These are phyloP conservation scores for Emys orbicularis DNA, from an alignment of 2,797 vertebrate species.

Conservation along the genomic window DNA sequence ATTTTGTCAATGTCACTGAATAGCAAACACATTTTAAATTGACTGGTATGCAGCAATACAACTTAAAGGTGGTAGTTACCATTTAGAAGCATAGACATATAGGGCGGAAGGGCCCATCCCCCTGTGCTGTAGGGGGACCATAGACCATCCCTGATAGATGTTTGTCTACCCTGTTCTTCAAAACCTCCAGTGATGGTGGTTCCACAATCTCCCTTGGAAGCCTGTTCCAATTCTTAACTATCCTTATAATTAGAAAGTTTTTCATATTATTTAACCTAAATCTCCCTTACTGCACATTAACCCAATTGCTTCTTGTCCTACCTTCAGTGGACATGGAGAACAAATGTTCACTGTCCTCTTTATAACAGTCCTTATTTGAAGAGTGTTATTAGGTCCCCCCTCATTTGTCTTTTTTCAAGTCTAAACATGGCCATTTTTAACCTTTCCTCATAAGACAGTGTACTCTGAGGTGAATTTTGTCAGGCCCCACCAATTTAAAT, in stretches of 20 bases:
- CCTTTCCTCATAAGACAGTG: no score
- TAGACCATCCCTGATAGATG: neutral
- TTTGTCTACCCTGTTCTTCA: neutral
- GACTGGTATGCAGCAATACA: neutral
- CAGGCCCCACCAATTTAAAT: no score
- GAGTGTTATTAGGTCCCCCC: no score
- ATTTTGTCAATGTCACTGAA: neutral
- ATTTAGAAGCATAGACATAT: neutral
- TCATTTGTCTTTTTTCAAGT: no score
- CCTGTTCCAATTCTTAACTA: neutral
- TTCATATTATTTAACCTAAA: neutral
- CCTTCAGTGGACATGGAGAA: no score
- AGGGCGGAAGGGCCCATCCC: neutral
- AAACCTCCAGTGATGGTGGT: neutral
- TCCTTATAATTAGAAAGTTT: neutral
- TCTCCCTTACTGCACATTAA: neutral
- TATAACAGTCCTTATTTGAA: no score
- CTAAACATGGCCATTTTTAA: no score
- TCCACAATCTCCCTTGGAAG: no score
- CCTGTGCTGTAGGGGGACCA: neutral
- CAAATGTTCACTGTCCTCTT: no score
- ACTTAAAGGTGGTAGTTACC: neutral
- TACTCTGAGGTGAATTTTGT: no score
- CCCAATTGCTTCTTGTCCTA: neutral
- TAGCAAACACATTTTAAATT: neutral